Evolutionary conservation across 2,888 invertebrate genomes (phyloP), one percentile per base, ranked within the genome.

Genomic region (Schrankia costaestrigalis): DNA sequence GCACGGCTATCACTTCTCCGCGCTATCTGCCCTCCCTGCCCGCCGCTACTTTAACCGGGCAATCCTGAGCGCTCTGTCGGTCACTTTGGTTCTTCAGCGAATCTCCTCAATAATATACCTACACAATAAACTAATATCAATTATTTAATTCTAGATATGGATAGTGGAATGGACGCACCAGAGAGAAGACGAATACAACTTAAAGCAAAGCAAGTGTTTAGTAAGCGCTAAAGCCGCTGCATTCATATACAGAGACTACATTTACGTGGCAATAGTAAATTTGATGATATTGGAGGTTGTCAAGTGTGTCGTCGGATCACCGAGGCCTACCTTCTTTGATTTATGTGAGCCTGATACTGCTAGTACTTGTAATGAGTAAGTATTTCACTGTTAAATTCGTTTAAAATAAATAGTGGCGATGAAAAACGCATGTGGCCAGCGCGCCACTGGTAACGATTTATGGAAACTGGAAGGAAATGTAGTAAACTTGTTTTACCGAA

Each of bases 241-340:
- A 13, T 55, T 73, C 18, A 87, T 90, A 77, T 92, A 89, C 66
- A 82, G 90, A 14, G 91, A 93, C 63, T 93, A 91, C 54, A 72
- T 91, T 3, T 89, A 92, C 38, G 93, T 93, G 0, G 73, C 91
- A 0, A 75, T 90, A 15, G 86, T 92, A 41, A 90, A 92, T 32
- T 71, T 93, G 18, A 82, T 92, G 22, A 71, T 93, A 6, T 83
- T 91, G 10, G 91, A 92, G 64, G 80, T 91, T 12, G 84, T 90
- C 19, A 94, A 95, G 71, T 88, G 91, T 9, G 75, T 93, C 9
- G 88, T 93, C 2, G 93, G 93, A 0, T 93, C 93, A 29, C 92
- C 93, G 0, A 86, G 95, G 39, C 95, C 95, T 0, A 94, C 93
- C 47, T 95, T 94, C 78, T 88, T 94, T 37, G 92, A 92, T 54